A percentile compares a stretch with the other conserved stretches of the same genome.
Evolutionary conservation across 2,113 vertebrate genomes (phyloP).

Genomic region (Notechis scutatus): DNA sequence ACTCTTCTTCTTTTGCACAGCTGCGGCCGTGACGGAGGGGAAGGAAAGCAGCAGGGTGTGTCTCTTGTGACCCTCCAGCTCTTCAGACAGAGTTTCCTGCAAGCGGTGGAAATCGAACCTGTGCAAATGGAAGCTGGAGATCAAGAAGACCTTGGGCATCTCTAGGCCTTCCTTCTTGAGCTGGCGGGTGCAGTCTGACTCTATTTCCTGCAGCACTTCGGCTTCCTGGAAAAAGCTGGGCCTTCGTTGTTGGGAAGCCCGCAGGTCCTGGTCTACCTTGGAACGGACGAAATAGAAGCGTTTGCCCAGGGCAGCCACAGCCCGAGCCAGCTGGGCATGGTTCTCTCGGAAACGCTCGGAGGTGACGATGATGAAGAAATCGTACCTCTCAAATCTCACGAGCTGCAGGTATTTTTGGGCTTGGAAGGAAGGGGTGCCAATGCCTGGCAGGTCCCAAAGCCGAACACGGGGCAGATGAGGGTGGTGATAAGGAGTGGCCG

Average conservation of each 20-base stretch:
- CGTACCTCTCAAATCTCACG: slow-evolving; percentile 49
- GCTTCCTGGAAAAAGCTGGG: background rate
- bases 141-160: slow-evolving; percentile 29
- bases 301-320: slow-evolving; percentile 48
- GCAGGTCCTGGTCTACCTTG: slow-evolving; percentile 51
- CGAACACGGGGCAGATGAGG: slow-evolving; percentile 45
- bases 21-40: slow-evolving; percentile 32
- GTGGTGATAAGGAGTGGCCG: slow-evolving; percentile 33
- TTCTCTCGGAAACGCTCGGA: slow-evolving; percentile 54
- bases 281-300: slow-evolving; percentile 62
- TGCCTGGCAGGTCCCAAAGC: slow-evolving; percentile 63
- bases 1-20: slow-evolving; percentile 48
- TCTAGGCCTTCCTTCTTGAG: slow-evolving; percentile 6
- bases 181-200: background rate
- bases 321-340: slow-evolving; percentile 41
- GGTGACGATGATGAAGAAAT: slow-evolving; percentile 62
- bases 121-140: slow-evolving; percentile 12
- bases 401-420: slow-evolving; percentile 47
- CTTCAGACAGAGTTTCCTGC: background rate
- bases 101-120: slow-evolving; percentile 18
- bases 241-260: background rate
- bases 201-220: background rate
- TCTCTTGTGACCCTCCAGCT: slow-evolving; percentile 4
- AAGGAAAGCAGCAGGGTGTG: slow-evolving; percentile 27
- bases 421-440: slow-evolving; percentile 55